Evolutionary conservation across 2,888 invertebrate genomes (phyloP), one percentile per base, ranked within the genome.

Genomic region (Lamproptera curius): DNA sequence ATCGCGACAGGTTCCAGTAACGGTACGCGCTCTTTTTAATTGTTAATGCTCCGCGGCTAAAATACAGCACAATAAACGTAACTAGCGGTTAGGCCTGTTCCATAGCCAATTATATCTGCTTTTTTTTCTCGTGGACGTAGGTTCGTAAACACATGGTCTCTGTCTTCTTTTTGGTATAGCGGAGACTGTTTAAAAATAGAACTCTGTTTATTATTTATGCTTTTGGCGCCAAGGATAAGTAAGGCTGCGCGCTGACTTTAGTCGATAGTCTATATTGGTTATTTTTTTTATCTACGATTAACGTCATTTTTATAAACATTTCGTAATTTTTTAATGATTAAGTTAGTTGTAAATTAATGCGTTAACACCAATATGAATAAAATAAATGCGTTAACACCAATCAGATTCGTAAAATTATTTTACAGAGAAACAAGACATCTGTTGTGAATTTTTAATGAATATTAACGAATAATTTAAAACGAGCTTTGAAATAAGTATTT

Each of bases 1-100:
- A 41, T 41, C 44, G 39, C 36, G 40, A 50, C 49, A 36, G 44
- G 69, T 64, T 63, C 61, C 58, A 44, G 45, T 78, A 86, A 84
- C 85, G 82, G 86, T 74, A 62, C 55, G 41, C 9, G 31, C 36
- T 37, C 40, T 43, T 39, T 49, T 50, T 50, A 44, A 50, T 50
- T 40, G 40, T 50, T 49, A 44, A 45, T 50, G 31, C 44, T 35
- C 20, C 16, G n/a, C 40, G 13, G 44, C 40, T 44, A 50, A 50
- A 50, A 44, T 50, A 45, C 44, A 50, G 49, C 20, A 45, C 43
- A 40, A 44, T 44, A 43, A 49, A 37, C 44, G 28, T 50, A 50
- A 50, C 49, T 50, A 50, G 49, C 40, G 41, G 49, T 50, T 44
- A 36, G 49, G 44, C 49, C 49, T 41, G 44, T 49, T 49, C 48